Conservation (phyloP, 2,888 invertebrate species). For the Cantharis flavilabris region DNA sequence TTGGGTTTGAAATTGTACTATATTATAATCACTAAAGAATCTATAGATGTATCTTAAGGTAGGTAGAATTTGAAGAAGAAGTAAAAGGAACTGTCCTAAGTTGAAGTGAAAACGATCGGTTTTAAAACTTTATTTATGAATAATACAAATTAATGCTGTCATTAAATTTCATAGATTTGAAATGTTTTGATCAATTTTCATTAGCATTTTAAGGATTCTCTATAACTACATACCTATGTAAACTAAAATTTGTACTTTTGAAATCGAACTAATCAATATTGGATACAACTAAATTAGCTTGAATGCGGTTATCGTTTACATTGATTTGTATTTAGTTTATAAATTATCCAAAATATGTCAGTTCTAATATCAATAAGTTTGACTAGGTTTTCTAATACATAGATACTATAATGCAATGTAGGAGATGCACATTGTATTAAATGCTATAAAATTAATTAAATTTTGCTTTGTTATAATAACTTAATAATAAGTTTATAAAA, state of each 20-base stretch:
- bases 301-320: background rate
- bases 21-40: too few relatives aligned
- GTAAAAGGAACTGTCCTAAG: too few relatives aligned
- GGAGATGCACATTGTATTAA: background rate
- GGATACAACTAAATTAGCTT: background rate
- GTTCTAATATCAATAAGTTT: constrained; percentile 14
- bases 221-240: background rate
- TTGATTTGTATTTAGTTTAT: constrained; percentile 4
- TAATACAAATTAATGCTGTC: background rate
- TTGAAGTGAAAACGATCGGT: too few relatives aligned
- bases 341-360: constrained; percentile 10
- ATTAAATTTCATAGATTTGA: background rate
- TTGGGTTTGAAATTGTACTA: too few relatives aligned
- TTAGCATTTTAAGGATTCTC: background rate
- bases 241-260: background rate
- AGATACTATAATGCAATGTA: background rate
- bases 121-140: background rate
- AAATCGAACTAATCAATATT: background rate
- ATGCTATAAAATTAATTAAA: background rate
- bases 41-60: too few relatives aligned
- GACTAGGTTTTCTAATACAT: constrained; percentile 6
- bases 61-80: too few relatives aligned
- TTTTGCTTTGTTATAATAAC: background rate
- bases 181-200: background rate
- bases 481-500: background rate